Conservation (phyloP, 2,888 invertebrate genomes). For the Pristionchus fissidentatus region DNA sequence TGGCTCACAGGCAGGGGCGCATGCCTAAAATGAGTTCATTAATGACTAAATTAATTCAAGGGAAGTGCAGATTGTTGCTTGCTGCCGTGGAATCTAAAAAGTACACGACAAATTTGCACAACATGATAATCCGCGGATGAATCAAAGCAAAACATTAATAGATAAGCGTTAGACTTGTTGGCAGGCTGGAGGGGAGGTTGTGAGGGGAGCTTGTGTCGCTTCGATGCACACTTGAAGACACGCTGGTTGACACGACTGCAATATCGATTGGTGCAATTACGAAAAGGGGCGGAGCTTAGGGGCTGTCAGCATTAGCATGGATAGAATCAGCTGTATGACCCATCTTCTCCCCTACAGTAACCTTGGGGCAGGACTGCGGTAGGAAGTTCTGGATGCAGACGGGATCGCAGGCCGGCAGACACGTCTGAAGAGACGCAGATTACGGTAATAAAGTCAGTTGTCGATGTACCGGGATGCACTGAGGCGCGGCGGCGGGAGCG, state of each 20-base stretch:
- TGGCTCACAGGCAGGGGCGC: conserved; percentile 39
- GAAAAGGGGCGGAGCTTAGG: background rate
- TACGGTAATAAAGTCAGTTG: background rate
- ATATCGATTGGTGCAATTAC: background rate
- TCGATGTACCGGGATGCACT: conserved; percentile 30
- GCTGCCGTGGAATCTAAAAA: no score
- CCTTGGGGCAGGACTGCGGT: conserved; percentile 15
- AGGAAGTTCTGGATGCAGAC: conserved; percentile 28
- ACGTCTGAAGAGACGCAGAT: conserved; percentile 3
- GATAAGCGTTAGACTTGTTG: background rate
- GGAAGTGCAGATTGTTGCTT: no score
- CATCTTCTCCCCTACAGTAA: no score
- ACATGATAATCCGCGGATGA: no score
- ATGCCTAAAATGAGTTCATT: conserved; percentile 29
- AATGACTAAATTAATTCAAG: no score
- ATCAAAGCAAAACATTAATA: no score
- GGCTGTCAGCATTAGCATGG: background rate
- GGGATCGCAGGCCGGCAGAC: conserved; percentile 1
- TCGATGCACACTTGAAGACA: conserved; percentile 36
- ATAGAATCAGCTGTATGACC: background rate
- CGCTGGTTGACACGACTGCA: conserved; percentile 29
- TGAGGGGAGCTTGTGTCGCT: background rate
- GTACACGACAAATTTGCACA: no score
- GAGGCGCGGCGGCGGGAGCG: background rate
- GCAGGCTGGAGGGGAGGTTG: background rate